Percentiles rank a stretch among this genome's conserved stretches.
Conservation (phyloP, 1,140 invertebrate genomes). For the Heliothis virescens region DNA sequence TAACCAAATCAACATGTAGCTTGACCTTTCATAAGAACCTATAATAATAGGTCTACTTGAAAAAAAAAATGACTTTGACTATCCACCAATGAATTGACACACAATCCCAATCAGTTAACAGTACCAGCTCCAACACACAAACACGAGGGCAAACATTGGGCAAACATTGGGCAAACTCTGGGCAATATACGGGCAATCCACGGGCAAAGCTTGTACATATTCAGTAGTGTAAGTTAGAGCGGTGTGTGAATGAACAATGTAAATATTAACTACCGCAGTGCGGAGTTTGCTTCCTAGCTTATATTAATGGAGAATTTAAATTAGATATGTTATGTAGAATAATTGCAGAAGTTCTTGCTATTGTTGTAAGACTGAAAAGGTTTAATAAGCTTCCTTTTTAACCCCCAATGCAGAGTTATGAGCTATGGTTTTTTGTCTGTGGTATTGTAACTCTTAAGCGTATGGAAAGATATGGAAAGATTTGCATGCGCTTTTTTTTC, state of each 20-base stretch:
- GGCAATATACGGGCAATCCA: neutral
- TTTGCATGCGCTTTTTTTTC: no score
- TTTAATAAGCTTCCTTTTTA: no score
- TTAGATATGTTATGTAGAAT: no score
- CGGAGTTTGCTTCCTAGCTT: slow-evolving; percentile 2
- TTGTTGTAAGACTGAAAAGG: no score
- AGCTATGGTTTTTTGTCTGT: no score
- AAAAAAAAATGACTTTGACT: no score
- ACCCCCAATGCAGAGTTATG: no score
- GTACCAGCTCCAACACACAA: slow-evolving; percentile 1
- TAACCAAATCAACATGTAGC: neutral
- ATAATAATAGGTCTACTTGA: no score
- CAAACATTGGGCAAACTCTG: neutral
- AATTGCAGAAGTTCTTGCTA: no score
- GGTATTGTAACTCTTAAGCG: no score
- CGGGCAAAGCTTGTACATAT: slow-evolving; percentile 12
- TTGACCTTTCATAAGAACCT: no score
- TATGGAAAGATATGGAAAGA: no score
- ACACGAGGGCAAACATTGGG: neutral
- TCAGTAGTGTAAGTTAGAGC: slow-evolving; percentile 24
- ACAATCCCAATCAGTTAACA: slow-evolving; percentile 28
- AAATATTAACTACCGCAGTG: slow-evolving; percentile 25
- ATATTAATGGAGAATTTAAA: neutral
- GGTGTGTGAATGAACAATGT: slow-evolving; percentile 32
- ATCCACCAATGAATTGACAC: neutral